Conservation (phyloP, 2,888 invertebrate genomes). For the Sphecodes monilicornis region DNA sequence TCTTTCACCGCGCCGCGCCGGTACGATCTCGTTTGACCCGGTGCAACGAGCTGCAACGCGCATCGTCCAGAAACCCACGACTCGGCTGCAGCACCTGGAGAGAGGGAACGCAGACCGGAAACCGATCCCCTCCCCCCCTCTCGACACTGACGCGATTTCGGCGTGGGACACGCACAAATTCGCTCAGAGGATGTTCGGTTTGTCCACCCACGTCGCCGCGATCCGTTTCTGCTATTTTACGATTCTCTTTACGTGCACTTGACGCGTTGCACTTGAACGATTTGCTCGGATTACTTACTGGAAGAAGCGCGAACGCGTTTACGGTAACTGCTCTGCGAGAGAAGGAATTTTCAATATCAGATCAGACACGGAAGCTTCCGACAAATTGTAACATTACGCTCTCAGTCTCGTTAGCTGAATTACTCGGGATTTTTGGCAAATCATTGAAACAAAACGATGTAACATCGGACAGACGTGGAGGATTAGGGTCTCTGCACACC, state of each 20-base stretch:
- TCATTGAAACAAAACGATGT: no score
- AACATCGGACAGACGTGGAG: no score
- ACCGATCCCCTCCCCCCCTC: background rate
- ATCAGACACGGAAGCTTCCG: no score
- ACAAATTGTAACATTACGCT: no score
- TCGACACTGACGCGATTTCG: background rate
- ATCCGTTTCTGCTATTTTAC: background rate
- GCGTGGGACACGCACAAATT: background rate
- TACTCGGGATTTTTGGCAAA: no score
- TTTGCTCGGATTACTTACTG: no score
- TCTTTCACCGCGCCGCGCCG: slow-evolving; percentile 32
- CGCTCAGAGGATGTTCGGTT: background rate
- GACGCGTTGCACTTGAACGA: no score
- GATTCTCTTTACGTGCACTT: background rate
- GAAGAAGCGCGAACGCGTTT: no score
- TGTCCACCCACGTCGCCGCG: background rate
- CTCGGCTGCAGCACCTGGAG: slow-evolving; percentile 50
- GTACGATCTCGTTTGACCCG: slow-evolving; percentile 61
- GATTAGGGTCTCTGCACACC: no score
- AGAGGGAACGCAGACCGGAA: slow-evolving; percentile 46
- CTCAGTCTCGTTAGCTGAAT: no score
- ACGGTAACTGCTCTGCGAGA: no score
- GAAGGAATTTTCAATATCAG: no score
- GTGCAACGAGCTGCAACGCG: slow-evolving; percentile 60
- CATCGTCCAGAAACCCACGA: background rate